Conservation (phyloP, 2,888 invertebrate genomes). For the Agonopterix subpropinquella region DNA sequence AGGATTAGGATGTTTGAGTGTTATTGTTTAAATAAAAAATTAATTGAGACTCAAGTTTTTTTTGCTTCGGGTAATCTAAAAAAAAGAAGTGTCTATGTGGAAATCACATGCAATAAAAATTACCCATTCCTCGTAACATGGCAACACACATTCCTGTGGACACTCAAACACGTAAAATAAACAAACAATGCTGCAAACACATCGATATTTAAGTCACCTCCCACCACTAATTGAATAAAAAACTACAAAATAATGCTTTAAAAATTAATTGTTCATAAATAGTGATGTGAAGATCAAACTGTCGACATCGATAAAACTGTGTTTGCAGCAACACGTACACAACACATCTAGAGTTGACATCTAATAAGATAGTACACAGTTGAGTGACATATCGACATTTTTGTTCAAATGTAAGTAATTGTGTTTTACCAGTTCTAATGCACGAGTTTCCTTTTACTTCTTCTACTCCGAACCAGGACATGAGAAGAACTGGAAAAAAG, state of each 20-base stretch:
- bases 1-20: conserved; percentile 38
- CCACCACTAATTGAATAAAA: neutral
- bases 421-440: conserved; percentile 67
- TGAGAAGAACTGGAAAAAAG: conserved; percentile 66
- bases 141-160: conserved; percentile 69
- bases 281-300: conserved; percentile 5
- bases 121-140: conserved; percentile 60
- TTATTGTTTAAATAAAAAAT: conserved; percentile 4
- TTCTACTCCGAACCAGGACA: conserved; percentile 73
- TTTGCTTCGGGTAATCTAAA: neutral
- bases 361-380: conserved; percentile 13
- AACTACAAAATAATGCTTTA: too few species aligned
- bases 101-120: conserved; percentile 45
- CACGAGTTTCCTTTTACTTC: conserved; percentile 68
- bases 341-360: conserved; percentile 30
- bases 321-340: conserved; percentile 24
- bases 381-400: conserved; percentile 17
- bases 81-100: conserved; percentile 15
- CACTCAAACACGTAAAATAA: conserved; percentile 57
- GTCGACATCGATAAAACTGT: conserved; percentile 22
- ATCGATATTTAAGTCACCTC: conserved; percentile 1
- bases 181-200: conserved; percentile 8
- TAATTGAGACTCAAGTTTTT: neutral
- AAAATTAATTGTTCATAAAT: neutral
- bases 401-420: conserved; percentile 10